Percentiles rank a stretch among this genome's conserved stretches.
Evolutionary conservation across 2,888 invertebrate genomes (phyloP).

Genomic region (Drosophila demipolita): DNA sequence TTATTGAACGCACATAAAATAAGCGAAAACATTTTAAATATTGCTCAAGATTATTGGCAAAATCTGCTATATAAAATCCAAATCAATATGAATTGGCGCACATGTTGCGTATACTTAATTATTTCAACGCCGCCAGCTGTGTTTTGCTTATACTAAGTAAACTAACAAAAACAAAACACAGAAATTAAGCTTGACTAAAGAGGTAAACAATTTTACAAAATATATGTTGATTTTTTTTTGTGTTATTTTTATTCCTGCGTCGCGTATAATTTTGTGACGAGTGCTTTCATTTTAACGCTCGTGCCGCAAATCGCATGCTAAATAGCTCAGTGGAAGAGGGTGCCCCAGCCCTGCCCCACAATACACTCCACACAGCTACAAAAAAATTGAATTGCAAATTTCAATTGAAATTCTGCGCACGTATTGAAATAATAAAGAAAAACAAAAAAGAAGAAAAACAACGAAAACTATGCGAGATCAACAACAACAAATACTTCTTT

Average conservation of each 20-base stretch:
- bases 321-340: conserved; percentile 29
- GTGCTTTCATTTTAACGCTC: conserved; percentile 45
- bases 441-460: conserved; percentile 17
- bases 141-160: conserved; percentile 4
- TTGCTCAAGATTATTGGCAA: background rate
- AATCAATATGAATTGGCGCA: conserved; percentile 6
- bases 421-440: conserved; percentile 41
- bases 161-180: conserved; percentile 14
- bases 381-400: conserved; percentile 78
- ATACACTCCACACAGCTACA: background rate
- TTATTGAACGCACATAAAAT: conserved; percentile 5
- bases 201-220: background rate
- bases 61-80: background rate
- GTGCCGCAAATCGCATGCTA: conserved; percentile 56
- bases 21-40: conserved; percentile 1
- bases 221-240: conserved; percentile 9
- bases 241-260: conserved; percentile 24
- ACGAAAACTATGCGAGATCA: conserved; percentile 31
- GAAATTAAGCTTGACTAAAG: conserved; percentile 7
- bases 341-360: background rate
- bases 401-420: conserved; percentile 71
- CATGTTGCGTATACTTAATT: conserved; percentile 42
- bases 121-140: conserved; percentile 4
- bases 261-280: conserved; percentile 25
- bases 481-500: conserved; percentile 56